Percentiles rank a stretch among this genome's conserved stretches.
These are phyloP conservation scores for Caenorhabditis tropicalis DNA, from an alignment of 1,140 invertebrate genomes.

Conservation along the genomic window DNA sequence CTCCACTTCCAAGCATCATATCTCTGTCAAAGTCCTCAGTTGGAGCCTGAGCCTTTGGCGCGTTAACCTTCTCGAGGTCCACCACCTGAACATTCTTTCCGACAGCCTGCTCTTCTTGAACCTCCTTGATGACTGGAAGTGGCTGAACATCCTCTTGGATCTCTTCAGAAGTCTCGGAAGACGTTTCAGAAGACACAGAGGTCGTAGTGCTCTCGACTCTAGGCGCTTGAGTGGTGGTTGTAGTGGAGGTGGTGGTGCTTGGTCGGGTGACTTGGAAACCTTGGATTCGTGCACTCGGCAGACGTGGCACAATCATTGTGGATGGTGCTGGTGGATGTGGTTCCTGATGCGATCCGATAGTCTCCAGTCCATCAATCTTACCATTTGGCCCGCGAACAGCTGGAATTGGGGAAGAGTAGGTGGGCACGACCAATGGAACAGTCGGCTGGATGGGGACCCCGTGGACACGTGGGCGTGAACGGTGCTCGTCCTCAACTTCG, in stretches of 20 bases:
- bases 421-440: constrained; percentile 26
- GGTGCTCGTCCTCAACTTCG: not conserved
- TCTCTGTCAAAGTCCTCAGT: constrained; percentile 8
- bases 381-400: constrained; percentile 28
- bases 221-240: not conserved
- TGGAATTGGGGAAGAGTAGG: constrained; percentile 26
- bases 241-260: constrained; percentile 27
- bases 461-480: not conserved
- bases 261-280: constrained; percentile 19
- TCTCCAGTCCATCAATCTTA: constrained; percentile 46
- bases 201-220: not conserved
- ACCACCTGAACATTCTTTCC: not conserved
- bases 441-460: constrained; percentile 35
- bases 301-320: constrained; percentile 28
- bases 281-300: constrained; percentile 3
- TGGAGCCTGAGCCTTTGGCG: not conserved
- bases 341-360: not conserved
- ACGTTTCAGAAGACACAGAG: not conserved
- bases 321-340: not conserved
- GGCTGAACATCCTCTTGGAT: not conserved
- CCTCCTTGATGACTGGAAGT: constrained; percentile 32
- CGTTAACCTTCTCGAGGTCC: constrained; percentile 1
- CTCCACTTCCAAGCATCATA: constrained; percentile 1
- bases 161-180: not conserved
- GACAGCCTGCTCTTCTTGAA: not conserved